Base-by-base conservation (phyloP, 2,797 vertebrate genomes). In the Anguilla obscura region DNA sequence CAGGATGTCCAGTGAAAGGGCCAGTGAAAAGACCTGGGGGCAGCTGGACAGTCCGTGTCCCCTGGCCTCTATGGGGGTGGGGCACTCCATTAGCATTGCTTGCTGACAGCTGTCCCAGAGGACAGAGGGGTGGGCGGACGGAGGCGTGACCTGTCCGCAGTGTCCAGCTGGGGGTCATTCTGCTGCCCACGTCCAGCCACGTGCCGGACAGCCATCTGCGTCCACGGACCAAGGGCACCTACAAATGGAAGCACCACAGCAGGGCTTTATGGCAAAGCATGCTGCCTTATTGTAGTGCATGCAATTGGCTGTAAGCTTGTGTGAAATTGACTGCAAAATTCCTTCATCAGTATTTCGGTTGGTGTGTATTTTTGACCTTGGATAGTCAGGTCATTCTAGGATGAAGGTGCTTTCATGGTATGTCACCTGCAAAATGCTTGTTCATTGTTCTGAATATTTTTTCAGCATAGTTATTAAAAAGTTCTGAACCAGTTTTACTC, bases 111-210 rank as follows among this genome's bases (percentile, higher is more conserved):
- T 96, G 96, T 94, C 94, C 90, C 88, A 88, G 93, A 94, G 93
- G 92, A 92, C 89, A 60, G 40, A 56, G 40, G 66, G 54, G 86
- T 90, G 45, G 79, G 74, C 52, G 86, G 86, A 45, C 63, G 89
- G 92, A 90, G 93, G 93, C 93, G 94, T 96, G 96, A 96, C 96
- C 96, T 96, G 96, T 95, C 96, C 94, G 94, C 93, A 97, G 94
- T 94, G 93, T 96, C 95, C 96, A 96, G 95, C 96, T 96, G 95
- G 95, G 93, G 95, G 93, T 96, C 94, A 95, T 92, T 95, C 93
- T 90, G 92, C 80, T 92, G 93, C 93, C 94, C 95, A 94, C 94
- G 93, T 96, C 94, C 93, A 7, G 95, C 95, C 96, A 96, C 95
- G 95, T 95, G 95, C 95, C 93, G 92, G 93, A 94, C 88, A 93